Base-by-base conservation (phyloP, 2,797 vertebrate genomes). In the Phalanger gymnotis region DNA sequence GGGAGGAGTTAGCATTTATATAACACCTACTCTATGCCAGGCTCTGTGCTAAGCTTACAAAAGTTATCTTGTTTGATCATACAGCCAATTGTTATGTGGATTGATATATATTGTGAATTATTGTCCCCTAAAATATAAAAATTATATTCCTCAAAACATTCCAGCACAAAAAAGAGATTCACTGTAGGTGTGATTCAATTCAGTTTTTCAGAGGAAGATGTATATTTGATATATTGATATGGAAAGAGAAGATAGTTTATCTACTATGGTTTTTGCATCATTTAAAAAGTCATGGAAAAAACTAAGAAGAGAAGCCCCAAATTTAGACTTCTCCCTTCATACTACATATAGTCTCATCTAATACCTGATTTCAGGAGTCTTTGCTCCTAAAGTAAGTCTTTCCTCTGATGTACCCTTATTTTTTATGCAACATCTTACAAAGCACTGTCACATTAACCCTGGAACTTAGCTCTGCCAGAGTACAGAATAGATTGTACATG, bases 241-340 rank as follows among this genome's bases (percentile, higher is more conserved):
- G 73, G 92, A 66, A 51, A 90, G 81, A 28, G 47, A 91, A 52
- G 93, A 47, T 89, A 93, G 4, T 92, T 54, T 90, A 66, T 93
- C 93, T 66, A 93, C n/a, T 40, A 7, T 81, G 12, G 5, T 55
- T 22, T 40, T n/a, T n/a, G n/a, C 16, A 91, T 55, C 5, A n/a
- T n/a, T n/a, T n/a, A 81, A 89, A 57, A 6, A 52, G 34, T 51
- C 54, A 52, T 22, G 40, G 52, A 55, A 30, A 73, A 53, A 56
- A 5, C 25, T 51, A 9, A 73, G 22, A 40, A 40, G 19, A 81
- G 19, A 47, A 81, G 92, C 10, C 40, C n/a, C 0, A 10, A 54
- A 4, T 27, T 53, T 89, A 0, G 54, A 4, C 57, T n/a, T 90
- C 94, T 57, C 91, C 52, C 55, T 22, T 30, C 51, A 57, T 57